Evolutionary conservation across 1,140 invertebrate species (phyloP).

Genomic region (Linepithema humile): DNA sequence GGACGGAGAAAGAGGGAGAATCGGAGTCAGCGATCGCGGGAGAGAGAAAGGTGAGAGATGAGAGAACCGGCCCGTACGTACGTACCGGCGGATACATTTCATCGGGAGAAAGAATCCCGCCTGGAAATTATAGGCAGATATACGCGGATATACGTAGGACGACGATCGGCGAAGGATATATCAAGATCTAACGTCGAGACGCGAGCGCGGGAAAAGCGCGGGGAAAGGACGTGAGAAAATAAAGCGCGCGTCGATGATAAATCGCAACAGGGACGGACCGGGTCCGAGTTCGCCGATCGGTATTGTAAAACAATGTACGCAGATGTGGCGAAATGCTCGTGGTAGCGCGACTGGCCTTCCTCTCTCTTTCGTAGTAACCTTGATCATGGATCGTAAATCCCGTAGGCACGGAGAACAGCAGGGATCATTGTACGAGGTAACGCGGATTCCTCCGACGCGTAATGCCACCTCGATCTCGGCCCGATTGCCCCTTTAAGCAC

Average conservation of each 20-base stretch:
- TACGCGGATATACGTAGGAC: conserved; percentile 68
- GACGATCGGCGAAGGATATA: conserved; percentile 51
- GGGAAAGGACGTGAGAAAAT: conserved; percentile 47
- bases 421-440: conserved; percentile 18
- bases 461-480: not conserved
- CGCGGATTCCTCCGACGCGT: not conserved
- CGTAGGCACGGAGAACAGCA: not conserved
- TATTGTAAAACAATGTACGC: conserved; percentile 25
- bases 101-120: conserved; percentile 53
- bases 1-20: conserved; percentile 42
- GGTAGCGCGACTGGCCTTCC: conserved; percentile 31
- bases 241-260: conserved; percentile 44
- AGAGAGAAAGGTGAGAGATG: not conserved
- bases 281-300: not conserved
- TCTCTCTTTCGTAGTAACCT: conserved; percentile 35
- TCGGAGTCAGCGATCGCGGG: conserved; percentile 23
- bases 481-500: not conserved
- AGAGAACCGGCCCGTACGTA: conserved; percentile 34
- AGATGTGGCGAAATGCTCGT: conserved; percentile 12
- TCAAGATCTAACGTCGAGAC: conserved; percentile 52
- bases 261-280: not conserved
- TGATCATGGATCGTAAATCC: conserved; percentile 48
- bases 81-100: conserved; percentile 66
- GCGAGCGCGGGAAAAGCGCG: not conserved
- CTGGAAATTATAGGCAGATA: conserved; percentile 71